Conservation (phyloP, 2,888 invertebrate genomes). For the Cryptops parisi region DNA sequence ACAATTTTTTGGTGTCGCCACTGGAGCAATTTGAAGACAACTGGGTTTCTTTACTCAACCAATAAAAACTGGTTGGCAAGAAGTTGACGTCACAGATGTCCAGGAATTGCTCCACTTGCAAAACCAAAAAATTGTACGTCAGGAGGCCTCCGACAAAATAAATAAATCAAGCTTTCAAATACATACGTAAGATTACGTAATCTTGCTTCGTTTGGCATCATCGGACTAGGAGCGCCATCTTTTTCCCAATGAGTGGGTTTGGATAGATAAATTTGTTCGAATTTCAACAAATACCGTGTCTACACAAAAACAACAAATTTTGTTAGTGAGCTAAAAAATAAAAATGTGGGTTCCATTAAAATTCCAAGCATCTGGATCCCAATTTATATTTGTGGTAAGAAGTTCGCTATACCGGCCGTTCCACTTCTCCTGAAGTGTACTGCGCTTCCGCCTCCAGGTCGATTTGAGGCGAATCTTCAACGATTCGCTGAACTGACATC, state of each 20-base stretch:
- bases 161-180: background rate
- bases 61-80: too few species aligned
- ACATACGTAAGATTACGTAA: conserved; percentile 71
- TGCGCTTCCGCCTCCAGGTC: conserved; percentile 95
- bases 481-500: conserved; percentile 98
- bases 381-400: background rate
- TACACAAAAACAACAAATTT: conserved; percentile 27
- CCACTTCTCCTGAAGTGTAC: conserved; percentile 83
- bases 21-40: too few species aligned
- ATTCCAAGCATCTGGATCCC: too few species aligned
- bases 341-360: background rate
- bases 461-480: conserved; percentile 97
- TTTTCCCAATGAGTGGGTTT: conserved; percentile 99
- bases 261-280: conserved; percentile 97
- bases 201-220: conserved; percentile 99
- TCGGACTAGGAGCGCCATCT: conserved; percentile 96
- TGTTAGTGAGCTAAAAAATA: background rate
- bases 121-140: too few species aligned
- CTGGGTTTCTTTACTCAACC: too few species aligned
- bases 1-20: too few species aligned
- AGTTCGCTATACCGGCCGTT: conserved; percentile 47
- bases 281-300: conserved; percentile 83
- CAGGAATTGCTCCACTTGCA: too few species aligned
- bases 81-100: too few species aligned
- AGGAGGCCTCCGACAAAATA: too few species aligned